A percentile compares a stretch with the other conserved stretches of the same genome.
These are phyloP conservation scores for Mustelus asterias DNA, from an alignment of 2,113 vertebrate genomes.

Conservation along the genomic window DNA sequence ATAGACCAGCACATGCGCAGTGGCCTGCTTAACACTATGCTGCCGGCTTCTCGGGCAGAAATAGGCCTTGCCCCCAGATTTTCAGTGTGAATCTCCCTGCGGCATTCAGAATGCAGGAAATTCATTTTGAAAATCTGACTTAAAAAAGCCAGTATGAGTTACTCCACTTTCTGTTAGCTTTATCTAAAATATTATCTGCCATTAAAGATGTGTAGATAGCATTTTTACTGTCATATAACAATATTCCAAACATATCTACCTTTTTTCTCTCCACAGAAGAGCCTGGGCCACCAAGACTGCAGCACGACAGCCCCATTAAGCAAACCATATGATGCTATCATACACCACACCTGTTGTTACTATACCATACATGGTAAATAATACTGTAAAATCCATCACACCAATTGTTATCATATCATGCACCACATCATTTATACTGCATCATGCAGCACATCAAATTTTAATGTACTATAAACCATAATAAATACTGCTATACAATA, in stretches of 20 bases:
- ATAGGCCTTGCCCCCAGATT: too few relatives aligned
- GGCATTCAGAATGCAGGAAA: too few relatives aligned
- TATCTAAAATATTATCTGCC: background rate
- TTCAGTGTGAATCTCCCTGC: too few relatives aligned
- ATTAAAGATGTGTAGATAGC: background rate
- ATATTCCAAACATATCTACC: background rate
- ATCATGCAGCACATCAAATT: background rate
- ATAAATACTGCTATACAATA: too few relatives aligned
- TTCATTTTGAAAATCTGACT: too few relatives aligned
- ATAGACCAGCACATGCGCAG: too few relatives aligned
- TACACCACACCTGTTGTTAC: background rate
- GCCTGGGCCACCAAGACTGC: background rate
- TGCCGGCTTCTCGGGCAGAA: too few relatives aligned
- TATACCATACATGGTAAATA: background rate
- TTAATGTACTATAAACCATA: too few relatives aligned
- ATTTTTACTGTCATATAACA: background rate
- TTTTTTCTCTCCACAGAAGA: background rate
- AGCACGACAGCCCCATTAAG: background rate
- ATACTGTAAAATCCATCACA: background rate
- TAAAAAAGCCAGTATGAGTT: too few relatives aligned
- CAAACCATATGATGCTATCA: background rate
- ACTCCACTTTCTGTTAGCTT: background rate
- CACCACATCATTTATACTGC: too few relatives aligned
- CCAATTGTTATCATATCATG: background rate
- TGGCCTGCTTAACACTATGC: too few relatives aligned